Conservation (phyloP, 2,888 invertebrate species). For the Palloptera scutellata region DNA sequence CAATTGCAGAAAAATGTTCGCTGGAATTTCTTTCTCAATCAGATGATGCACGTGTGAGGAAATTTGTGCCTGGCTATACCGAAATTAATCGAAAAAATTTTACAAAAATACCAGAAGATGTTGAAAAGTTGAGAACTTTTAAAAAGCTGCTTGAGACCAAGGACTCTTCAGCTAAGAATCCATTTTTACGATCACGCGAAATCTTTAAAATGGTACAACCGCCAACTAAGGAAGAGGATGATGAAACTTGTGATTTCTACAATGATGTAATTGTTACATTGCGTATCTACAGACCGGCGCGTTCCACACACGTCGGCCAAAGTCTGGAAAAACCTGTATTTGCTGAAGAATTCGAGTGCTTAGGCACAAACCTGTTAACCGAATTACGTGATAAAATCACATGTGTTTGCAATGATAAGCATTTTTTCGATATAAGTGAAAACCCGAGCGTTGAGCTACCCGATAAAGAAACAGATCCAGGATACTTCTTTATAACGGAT, state of each 20-base stretch:
- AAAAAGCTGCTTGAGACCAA: conserved; percentile 39
- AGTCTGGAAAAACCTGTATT: conserved; percentile 61
- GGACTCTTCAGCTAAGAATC: conserved; percentile 39
- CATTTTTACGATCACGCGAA: conserved; percentile 49
- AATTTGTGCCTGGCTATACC: conserved; percentile 42
- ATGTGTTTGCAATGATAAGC: conserved; percentile 75
- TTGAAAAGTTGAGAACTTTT: conserved; percentile 39
- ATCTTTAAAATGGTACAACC: conserved; percentile 36
- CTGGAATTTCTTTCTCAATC: conserved; percentile 41
- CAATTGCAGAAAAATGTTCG: conserved; percentile 41
- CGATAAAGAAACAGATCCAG: conserved; percentile 62
- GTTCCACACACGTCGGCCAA: conserved; percentile 53
- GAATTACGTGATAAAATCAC: conserved; percentile 77
- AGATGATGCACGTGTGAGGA: conserved; percentile 43
- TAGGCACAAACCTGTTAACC: conserved; percentile 75
- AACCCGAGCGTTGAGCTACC: conserved; percentile 60
- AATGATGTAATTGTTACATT: conserved; percentile 64
- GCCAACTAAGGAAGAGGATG: conserved; percentile 9
- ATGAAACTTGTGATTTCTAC: conserved; percentile 51
- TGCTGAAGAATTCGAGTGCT: conserved; percentile 69
- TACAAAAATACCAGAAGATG: conserved; percentile 30
- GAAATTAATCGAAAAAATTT: conserved; percentile 36
- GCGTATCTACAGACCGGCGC: conserved; percentile 67
- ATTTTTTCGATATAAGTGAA: conserved; percentile 70
- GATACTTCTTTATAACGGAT: conserved; percentile 80